Conservation (phyloP, 2,797 vertebrate genomes). For the Dermochelys coriacea region DNA sequence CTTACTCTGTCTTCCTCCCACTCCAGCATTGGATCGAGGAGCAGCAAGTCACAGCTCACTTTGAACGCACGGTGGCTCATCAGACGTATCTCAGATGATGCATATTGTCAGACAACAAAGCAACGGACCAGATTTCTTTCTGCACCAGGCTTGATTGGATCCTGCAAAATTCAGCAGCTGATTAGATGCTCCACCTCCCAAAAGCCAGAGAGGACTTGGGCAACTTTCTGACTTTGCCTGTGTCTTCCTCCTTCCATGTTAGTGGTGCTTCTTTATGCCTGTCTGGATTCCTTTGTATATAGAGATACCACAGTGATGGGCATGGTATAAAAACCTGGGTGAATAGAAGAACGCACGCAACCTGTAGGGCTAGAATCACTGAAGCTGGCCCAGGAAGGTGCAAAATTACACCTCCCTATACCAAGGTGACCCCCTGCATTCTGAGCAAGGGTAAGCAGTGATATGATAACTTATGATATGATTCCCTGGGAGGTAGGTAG, state of each 20-base stretch:
- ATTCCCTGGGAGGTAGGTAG: background rate
- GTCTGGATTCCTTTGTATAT: background rate
- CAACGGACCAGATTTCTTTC: background rate
- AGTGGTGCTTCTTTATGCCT: background rate
- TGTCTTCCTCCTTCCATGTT: background rate
- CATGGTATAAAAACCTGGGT: background rate
- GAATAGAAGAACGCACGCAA: background rate
- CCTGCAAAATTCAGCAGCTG: background rate
- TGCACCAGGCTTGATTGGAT: background rate
- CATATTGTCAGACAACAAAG: background rate
- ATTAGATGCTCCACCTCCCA: background rate
- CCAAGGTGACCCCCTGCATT: background rate
- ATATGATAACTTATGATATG: no score
- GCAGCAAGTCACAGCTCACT: background rate
- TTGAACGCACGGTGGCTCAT: background rate
- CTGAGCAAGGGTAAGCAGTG: background rate
- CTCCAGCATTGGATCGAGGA: fast-evolving
- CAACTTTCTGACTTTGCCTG: background rate
- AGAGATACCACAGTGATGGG: background rate
- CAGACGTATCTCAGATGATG: background rate
- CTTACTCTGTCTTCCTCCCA: background rate
- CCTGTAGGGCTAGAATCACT: no score
- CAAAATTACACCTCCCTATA: background rate
- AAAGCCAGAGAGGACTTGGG: background rate
- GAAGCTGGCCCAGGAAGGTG: background rate